phyloP scores from a whole-genome alignment of 2,113 vertebrate genomes.

The Phoenicopterus ruber region DNA sequence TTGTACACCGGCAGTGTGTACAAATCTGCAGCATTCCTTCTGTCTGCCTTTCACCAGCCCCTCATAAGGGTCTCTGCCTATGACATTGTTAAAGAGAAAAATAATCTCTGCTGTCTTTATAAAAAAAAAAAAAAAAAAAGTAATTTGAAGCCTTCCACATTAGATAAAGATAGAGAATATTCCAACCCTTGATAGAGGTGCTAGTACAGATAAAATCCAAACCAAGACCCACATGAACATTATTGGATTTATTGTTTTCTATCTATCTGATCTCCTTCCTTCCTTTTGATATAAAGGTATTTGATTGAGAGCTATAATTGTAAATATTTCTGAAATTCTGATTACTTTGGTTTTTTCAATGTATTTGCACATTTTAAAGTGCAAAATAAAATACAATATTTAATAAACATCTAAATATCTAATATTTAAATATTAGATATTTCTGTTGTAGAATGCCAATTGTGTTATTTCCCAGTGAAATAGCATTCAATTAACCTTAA shows the following conservation, averaged over 20 bases:
- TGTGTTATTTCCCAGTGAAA: not conserved
- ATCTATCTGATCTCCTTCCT: not conserved
- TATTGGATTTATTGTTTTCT: conserved; percentile 7
- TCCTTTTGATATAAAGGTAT: not conserved
- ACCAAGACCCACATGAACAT: not conserved
- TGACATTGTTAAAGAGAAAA: not conserved
- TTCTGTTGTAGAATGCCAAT: not conserved
- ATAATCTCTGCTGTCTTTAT: not conserved
- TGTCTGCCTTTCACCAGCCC: not conserved
- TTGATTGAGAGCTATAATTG: conserved; percentile 13
- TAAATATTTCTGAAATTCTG: conserved; percentile 14
- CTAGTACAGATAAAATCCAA: not conserved
- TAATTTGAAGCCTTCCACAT: not conserved
- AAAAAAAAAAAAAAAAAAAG: not conserved
- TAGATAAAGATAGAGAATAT: not conserved
- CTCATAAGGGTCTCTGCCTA: not conserved
- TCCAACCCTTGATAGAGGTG: not conserved
- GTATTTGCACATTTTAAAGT: not conserved
- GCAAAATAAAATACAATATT: not conserved
- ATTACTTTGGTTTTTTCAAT: not conserved
- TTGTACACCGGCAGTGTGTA: not conserved
- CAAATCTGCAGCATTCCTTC: not conserved
- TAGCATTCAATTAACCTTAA: not conserved
- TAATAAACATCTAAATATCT: not conserved
- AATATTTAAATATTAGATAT: not conserved